These are phyloP conservation scores for Philaethria dido DNA, from an alignment of 2,888 invertebrate genomes.

Conservation along the genomic window DNA sequence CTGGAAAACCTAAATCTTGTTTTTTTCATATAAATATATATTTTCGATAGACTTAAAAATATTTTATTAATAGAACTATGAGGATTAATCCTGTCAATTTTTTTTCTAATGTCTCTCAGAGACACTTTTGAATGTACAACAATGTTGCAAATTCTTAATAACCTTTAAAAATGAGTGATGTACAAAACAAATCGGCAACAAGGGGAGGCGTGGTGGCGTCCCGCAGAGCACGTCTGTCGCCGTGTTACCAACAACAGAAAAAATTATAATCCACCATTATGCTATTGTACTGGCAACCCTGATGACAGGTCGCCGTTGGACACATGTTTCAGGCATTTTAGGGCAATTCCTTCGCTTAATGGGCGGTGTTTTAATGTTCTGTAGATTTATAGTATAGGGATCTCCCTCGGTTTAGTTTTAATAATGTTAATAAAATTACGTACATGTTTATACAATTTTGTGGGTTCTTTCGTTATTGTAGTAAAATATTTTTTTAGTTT, in stretches of 20 bases:
- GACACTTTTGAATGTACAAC: constrained; percentile 38
- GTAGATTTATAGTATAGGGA: constrained; percentile 72
- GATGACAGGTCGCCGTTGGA: constrained; percentile 82
- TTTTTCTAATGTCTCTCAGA: constrained; percentile 40
- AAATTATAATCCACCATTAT: constrained; percentile 74
- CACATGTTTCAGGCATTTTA: constrained; percentile 82
- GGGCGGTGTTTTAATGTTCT: constrained; percentile 79
- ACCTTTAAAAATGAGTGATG: constrained; percentile 69
- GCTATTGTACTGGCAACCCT: constrained; percentile 75
- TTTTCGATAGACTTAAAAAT: too few species aligned
- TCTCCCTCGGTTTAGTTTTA: constrained; percentile 61
- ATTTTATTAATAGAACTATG: neutral
- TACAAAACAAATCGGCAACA: constrained; percentile 78
- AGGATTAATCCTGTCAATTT: neutral
- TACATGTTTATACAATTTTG: constrained; percentile 43
- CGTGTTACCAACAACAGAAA: constrained; percentile 78
- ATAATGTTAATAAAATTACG: constrained; percentile 62
- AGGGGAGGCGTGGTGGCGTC: constrained; percentile 74
- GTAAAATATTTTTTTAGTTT: neutral
- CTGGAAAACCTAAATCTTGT: too few species aligned
- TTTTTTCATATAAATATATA: too few species aligned
- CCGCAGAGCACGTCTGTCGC: constrained; percentile 81
- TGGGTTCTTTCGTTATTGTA: constrained; percentile 7
- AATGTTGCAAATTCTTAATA: constrained; percentile 17
- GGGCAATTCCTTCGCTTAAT: constrained; percentile 80